A percentile compares a stretch with the other conserved stretches of the same genome.
These are phyloP conservation scores for Pachliopta kotzebuea DNA, from an alignment of 2,888 invertebrate genomes.

Conservation along the genomic window DNA sequence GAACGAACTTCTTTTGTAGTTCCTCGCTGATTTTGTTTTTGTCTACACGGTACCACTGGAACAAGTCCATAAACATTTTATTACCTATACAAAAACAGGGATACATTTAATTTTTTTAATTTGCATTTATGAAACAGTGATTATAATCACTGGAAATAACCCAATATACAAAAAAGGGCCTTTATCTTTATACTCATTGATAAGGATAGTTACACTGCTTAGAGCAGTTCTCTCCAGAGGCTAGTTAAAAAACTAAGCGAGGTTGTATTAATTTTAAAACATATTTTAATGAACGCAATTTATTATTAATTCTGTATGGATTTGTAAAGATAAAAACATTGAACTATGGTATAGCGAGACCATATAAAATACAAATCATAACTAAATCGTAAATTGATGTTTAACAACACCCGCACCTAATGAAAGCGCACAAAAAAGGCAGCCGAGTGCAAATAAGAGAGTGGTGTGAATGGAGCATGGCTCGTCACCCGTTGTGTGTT, in stretches of 20 bases:
- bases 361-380: conserved; percentile 29
- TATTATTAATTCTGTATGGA: not conserved
- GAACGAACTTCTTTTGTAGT: conserved; percentile 82
- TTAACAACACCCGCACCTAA: conserved; percentile 67
- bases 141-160: not conserved
- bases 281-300: not conserved
- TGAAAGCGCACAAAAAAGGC: conserved; percentile 71
- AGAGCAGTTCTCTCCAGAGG: too few relatives aligned
- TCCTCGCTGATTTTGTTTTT: conserved; percentile 74
- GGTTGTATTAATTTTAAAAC: too few relatives aligned
- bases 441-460: conserved; percentile 77
- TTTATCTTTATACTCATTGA: too few relatives aligned
- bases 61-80: conserved; percentile 42
- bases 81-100: not conserved
- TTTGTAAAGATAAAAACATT: not conserved
- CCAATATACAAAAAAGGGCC: too few relatives aligned
- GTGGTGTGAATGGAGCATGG: conserved; percentile 66
- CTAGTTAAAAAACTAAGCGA: too few relatives aligned
- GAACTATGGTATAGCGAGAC: not conserved
- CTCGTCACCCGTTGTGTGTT: conserved; percentile 80
- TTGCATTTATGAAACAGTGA: not conserved
- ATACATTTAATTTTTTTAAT: not conserved
- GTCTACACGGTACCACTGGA: conserved; percentile 88
- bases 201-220: too few relatives aligned
- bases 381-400: conserved; percentile 66